Base-by-base conservation (phyloP, 2,888 invertebrate genomes). In the Meiosimyza platycephala region DNA sequence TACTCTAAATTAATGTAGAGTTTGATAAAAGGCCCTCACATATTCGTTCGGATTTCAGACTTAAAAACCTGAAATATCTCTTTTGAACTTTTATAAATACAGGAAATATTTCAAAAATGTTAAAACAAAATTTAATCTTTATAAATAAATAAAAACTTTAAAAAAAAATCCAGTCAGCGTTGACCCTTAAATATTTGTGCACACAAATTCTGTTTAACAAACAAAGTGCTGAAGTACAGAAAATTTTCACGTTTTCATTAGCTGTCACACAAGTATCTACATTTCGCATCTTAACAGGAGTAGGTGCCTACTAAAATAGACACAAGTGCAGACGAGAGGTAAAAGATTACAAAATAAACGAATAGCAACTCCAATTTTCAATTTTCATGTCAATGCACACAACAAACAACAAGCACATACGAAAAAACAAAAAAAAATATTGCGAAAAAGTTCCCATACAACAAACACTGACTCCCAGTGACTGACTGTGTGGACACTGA, bases 351-450 rank as follows among this genome's bases (percentile, higher is more conserved):
- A 22, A 62, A 62, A 40, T 64, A 18, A 64, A 57, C 67, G 57
- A 67, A 47, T 48, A 40, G 52, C 69, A 70, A 70, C 62, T 70
- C 52, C 69, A 62, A 70, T 70, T 70, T 70, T 70, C 62, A 70
- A 40, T 40, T 40, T 40, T 40, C 63, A 62, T 54, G 70, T 70
- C 70, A 70, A 62, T 70, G 70, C 50, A 60, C 52, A 62, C 68
- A 48, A 47, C 68, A 9, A 40, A 40, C 40, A 40, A 50, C 50
- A 68, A 68, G 28, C 67, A 69, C 51, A 52, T 11, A 48, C 48
- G 52, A 51, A 69, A 6, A 62, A 7, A 28, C 40, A 18, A 60
- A 16, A 60, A 50, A 59, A 7, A 18, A 3, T 22, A 63, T 22
- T 22, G 16, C 55, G 22, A 57, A 15, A 22, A 28, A 57, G 9